Evolutionary conservation across 2,113 vertebrate genomes (phyloP).

Genomic region (Electrona antarctica): DNA sequence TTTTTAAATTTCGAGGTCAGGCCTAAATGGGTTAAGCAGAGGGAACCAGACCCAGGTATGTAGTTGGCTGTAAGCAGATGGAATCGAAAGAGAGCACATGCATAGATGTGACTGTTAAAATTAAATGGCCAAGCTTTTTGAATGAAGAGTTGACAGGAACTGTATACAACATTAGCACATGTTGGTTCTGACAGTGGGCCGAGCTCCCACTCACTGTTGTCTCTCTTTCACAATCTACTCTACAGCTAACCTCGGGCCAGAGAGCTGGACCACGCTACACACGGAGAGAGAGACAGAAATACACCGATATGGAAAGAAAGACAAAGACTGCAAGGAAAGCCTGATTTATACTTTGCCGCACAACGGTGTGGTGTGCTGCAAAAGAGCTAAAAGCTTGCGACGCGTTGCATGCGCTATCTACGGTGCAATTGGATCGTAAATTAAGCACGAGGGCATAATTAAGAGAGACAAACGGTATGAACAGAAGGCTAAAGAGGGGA

Average conservation of each 20-base stretch:
- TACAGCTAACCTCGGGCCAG: slow-evolving; percentile 41
- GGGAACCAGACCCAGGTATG: neutral
- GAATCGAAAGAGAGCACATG: neutral
- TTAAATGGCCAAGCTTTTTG: neutral
- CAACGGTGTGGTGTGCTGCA: too few species aligned
- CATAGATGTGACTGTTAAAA: neutral
- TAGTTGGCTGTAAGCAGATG: neutral
- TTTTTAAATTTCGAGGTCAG: too few species aligned
- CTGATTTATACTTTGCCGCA: too few species aligned
- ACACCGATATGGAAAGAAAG: slow-evolving; percentile 38
- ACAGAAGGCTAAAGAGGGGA: neutral
- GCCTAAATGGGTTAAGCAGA: neutral
- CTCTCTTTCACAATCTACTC: slow-evolving; percentile 38
- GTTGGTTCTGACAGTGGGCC: slow-evolving; percentile 10
- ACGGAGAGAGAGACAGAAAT: slow-evolving; percentile 32
- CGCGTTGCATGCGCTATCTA: too few species aligned
- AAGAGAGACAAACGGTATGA: neutral
- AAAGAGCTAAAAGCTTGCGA: too few species aligned
- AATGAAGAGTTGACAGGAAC: neutral
- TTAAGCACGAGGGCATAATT: slow-evolving; percentile 2
- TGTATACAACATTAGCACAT: slow-evolving; percentile 12
- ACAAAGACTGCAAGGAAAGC: slow-evolving; percentile 16
- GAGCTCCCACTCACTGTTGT: slow-evolving; percentile 41
- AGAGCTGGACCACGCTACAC: slow-evolving; percentile 37
- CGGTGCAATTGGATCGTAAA: too few species aligned